Conservation (phyloP, 2,888 invertebrate genomes). For the Ommatoiulus sabulosus region DNA sequence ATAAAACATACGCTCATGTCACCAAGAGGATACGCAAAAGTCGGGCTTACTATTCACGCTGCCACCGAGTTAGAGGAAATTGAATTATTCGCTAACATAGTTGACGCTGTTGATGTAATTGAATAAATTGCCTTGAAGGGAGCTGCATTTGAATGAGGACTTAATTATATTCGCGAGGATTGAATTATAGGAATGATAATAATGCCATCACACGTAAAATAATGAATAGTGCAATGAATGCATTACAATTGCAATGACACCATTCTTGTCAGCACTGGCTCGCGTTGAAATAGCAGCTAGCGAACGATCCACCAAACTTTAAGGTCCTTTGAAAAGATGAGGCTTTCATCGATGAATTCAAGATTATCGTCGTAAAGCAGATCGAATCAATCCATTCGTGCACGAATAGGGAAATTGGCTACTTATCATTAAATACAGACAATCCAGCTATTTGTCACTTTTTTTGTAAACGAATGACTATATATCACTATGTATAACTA, state of each 20-base stretch:
- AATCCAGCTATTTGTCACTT: not conserved
- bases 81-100: constrained; percentile 31
- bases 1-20: not conserved
- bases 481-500: too few species aligned
- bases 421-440: not conserved
- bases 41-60: not conserved
- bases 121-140: constrained; percentile 47
- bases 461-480: not conserved
- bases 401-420: not conserved
- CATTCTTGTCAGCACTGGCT: not conserved
- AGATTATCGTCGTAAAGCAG: not conserved
- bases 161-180: constrained; percentile 45
- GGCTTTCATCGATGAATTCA: not conserved
- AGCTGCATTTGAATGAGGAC: constrained; percentile 30
- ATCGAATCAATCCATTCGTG: not conserved
- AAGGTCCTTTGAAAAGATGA: not conserved
- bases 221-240: constrained; percentile 13
- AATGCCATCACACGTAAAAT: constrained; percentile 30
- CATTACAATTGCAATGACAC: constrained; percentile 23
- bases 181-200: constrained; percentile 48
- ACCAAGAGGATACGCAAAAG: not conserved
- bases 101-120: constrained; percentile 29
- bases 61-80: constrained; percentile 20
- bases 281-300: not conserved
- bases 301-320: not conserved